Conservation (phyloP, 2,797 vertebrate species). For the Aeoliscus strigatus region DNA sequence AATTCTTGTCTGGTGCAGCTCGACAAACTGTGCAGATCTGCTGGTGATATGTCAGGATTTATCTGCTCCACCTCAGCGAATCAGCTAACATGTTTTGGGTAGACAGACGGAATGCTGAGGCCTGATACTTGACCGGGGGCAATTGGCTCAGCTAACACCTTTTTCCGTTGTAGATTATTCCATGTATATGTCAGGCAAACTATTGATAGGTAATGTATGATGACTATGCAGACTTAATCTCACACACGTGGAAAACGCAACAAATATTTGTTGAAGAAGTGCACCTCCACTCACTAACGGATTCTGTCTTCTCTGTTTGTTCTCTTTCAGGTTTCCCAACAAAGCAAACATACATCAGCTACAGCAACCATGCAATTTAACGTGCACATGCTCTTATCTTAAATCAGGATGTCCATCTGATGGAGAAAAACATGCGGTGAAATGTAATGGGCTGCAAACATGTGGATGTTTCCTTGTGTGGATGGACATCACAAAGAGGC, state of each 20-base stretch:
- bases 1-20: constrained; percentile 50
- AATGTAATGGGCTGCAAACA: constrained; percentile 30
- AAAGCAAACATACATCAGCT: constrained; percentile 98
- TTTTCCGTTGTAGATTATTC: no score
- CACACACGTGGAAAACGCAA: no score
- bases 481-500: constrained; percentile 35
- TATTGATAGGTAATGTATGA: no score
- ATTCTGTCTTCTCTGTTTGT: constrained; percentile 34
- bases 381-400: constrained; percentile 42
- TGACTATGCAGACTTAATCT: no score
- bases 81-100: constrained; percentile 47
- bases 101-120: constrained; percentile 46
- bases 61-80: constrained; percentile 64
- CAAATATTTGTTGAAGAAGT: no score
- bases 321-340: constrained; percentile 84
- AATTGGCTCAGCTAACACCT: no score
- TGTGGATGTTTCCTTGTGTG: constrained; percentile 26
- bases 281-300: no score
- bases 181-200: no score
- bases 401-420: constrained; percentile 56
- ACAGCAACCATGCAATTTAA: constrained; percentile 98
- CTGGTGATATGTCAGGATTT: constrained; percentile 65
- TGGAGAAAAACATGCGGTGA: constrained; percentile 34
- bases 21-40: constrained; percentile 41
- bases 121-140: constrained; percentile 48